Percentiles rank a stretch among this genome's conserved stretches.
phyloP scores from a whole-genome alignment of 2,113 vertebrate genomes.

The Istiophorus platypterus region DNA sequence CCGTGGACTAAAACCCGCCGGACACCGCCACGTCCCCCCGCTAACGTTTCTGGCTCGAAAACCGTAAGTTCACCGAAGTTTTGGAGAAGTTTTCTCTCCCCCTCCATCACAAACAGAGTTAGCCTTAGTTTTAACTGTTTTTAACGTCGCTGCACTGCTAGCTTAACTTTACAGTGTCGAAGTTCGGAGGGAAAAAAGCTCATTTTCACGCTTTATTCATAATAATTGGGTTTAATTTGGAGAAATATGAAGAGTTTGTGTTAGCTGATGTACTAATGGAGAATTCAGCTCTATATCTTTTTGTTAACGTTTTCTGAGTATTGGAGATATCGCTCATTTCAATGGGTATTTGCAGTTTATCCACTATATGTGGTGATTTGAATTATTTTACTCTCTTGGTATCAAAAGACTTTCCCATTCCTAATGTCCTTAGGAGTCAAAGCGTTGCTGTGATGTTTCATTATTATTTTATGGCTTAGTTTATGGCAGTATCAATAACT shows the following conservation, averaged over 20 bases:
- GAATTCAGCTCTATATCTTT: neutral
- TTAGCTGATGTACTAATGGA: neutral
- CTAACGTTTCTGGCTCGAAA: conserved; percentile 20
- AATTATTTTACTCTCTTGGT: neutral
- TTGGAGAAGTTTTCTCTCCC: conserved; percentile 16
- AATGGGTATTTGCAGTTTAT: neutral
- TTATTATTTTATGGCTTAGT: neutral
- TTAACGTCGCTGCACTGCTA: neutral
- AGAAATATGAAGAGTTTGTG: neutral
- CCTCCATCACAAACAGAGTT: neutral
- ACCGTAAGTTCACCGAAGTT: conserved; percentile 62
- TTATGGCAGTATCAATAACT: neutral
- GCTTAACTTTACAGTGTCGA: conserved; percentile 8
- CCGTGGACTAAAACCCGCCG: neutral
- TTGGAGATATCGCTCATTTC: neutral
- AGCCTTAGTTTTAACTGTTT: neutral
- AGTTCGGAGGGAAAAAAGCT: neutral
- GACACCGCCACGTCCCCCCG: neutral
- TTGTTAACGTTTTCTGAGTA: neutral
- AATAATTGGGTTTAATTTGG: neutral
- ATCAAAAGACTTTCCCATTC: neutral
- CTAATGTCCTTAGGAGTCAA: neutral
- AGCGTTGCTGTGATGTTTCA: neutral
- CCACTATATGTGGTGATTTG: neutral
- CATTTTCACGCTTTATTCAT: neutral